These are phyloP conservation scores for Pseudonaja textilis DNA, from an alignment of 2,113 vertebrate species.

Conservation along the genomic window DNA sequence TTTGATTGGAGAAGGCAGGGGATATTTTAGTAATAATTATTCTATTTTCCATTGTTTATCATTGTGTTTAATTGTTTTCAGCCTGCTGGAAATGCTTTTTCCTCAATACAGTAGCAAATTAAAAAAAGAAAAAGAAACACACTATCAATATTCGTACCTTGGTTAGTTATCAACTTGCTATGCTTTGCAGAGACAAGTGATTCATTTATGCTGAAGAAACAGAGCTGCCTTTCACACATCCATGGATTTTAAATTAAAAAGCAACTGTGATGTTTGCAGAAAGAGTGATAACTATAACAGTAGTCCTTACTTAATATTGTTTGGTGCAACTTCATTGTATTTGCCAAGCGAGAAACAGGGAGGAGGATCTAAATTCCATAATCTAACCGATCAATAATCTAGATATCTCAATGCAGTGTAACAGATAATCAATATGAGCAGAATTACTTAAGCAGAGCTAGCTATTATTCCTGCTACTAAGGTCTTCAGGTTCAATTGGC, in stretches of 20 bases:
- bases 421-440: constrained; percentile 68
- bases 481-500: constrained; percentile 58
- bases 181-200: constrained; percentile 67
- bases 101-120: not conserved
- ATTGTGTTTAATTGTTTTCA: constrained; percentile 35
- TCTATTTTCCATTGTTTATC: constrained; percentile 1
- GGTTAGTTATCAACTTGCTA: constrained; percentile 48
- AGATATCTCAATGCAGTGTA: constrained; percentile 69
- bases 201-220: constrained; percentile 69
- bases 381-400: constrained; percentile 72
- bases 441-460: constrained; percentile 64
- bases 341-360: constrained; percentile 43
- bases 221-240: constrained; percentile 65
- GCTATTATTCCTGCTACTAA: constrained; percentile 55
- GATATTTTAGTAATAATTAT: not conserved
- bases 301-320: constrained; percentile 70
- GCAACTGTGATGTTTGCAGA: constrained; percentile 72
- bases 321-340: constrained; percentile 54
- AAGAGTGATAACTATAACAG: constrained; percentile 74
- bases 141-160: constrained; percentile 54
- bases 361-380: constrained; percentile 53
- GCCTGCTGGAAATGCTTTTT: constrained; percentile 20
- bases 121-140: not conserved
- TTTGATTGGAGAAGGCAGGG: not conserved
- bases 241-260: constrained; percentile 82